Percentiles rank a stretch among this genome's conserved stretches.
These are phyloP conservation scores for Melanotaenia pygmaea DNA, from an alignment of 2,797 vertebrate species.

Conservation along the genomic window DNA sequence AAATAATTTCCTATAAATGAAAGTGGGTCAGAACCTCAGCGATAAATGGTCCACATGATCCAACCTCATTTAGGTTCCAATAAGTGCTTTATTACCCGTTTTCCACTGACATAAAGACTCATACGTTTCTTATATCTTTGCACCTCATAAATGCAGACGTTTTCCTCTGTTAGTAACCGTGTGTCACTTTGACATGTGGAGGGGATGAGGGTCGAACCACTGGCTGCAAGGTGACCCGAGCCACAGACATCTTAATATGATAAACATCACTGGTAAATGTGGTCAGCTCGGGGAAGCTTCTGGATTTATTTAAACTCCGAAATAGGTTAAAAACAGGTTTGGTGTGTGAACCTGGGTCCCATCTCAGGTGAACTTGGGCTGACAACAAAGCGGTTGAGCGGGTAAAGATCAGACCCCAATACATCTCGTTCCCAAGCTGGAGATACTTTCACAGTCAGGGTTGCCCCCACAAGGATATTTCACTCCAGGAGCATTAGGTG, in stretches of 20 bases:
- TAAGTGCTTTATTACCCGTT: background rate
- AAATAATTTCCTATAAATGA: background rate
- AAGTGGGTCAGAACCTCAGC: background rate
- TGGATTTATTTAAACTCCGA: slow-evolving; percentile 14
- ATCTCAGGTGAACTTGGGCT: slow-evolving; percentile 14
- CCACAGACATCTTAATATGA: background rate
- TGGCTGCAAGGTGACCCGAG: background rate
- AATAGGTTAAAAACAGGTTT: background rate
- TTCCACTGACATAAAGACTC: background rate
- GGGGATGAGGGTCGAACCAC: background rate
- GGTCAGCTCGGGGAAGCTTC: slow-evolving; percentile 3
- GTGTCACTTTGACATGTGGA: background rate
- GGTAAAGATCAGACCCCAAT: slow-evolving; percentile 24
- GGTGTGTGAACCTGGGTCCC: slow-evolving; percentile 22
- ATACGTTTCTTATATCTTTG: background rate
- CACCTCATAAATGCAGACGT: background rate
- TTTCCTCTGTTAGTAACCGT: background rate
- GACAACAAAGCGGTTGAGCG: slow-evolving; percentile 23
- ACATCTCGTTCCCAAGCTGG: slow-evolving; percentile 36
- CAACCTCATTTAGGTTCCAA: background rate
- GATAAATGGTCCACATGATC: background rate
- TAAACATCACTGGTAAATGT: background rate
- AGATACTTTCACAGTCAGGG: slow-evolving; percentile 38
- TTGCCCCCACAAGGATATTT: slow-evolving; percentile 42
- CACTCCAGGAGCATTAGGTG: slow-evolving; percentile 26